phyloP scores from a whole-genome alignment of 2,113 vertebrate genomes.

The Boleophthalmus pectinirostris region DNA sequence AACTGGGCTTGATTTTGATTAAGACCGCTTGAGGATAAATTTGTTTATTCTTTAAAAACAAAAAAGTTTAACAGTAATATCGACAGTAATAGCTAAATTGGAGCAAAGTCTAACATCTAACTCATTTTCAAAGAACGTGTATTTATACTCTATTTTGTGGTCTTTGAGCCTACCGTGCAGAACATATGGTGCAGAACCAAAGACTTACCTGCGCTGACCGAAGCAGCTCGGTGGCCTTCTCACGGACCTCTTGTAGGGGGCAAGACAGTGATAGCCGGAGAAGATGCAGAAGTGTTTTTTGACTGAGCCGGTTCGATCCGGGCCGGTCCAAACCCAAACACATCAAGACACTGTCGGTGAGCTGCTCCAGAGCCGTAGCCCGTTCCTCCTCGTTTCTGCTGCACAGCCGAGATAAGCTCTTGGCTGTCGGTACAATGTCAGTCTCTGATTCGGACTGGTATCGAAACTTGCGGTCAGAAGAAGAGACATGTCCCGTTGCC shows the following conservation, averaged over 20 bases:
- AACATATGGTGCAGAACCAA: neutral
- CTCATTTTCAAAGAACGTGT: neutral
- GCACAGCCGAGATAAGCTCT: conserved; percentile 58
- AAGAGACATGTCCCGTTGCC: conserved; percentile 5
- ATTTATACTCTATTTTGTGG: neutral
- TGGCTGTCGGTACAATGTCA: conserved; percentile 28
- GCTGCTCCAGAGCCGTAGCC: conserved; percentile 61
- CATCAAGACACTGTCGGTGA: conserved; percentile 48
- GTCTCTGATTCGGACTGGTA: conserved; percentile 44
- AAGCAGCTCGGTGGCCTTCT: conserved; percentile 57
- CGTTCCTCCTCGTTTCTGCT: conserved; percentile 65
- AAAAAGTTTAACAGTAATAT: too few relatives aligned
- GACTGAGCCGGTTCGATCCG: conserved; percentile 42
- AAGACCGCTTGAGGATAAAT: neutral
- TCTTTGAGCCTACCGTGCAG: neutral
- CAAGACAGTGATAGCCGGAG: conserved; percentile 67
- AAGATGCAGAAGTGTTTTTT: conserved; percentile 64
- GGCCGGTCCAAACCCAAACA: conserved; percentile 39
- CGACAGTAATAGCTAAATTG: too few relatives aligned
- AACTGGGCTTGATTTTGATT: neutral
- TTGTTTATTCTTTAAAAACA: too few relatives aligned
- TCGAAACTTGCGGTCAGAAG: conserved; percentile 5
- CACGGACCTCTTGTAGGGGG: conserved; percentile 61
- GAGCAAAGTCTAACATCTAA: neutral
- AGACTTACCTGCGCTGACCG: conserved; percentile 61